Evolutionary conservation across 92 coral and sea anemone genomes (phyloP), one percentile per base, ranked within the genome.

Genomic region (Hydrozoanthus gracilis): DNA sequence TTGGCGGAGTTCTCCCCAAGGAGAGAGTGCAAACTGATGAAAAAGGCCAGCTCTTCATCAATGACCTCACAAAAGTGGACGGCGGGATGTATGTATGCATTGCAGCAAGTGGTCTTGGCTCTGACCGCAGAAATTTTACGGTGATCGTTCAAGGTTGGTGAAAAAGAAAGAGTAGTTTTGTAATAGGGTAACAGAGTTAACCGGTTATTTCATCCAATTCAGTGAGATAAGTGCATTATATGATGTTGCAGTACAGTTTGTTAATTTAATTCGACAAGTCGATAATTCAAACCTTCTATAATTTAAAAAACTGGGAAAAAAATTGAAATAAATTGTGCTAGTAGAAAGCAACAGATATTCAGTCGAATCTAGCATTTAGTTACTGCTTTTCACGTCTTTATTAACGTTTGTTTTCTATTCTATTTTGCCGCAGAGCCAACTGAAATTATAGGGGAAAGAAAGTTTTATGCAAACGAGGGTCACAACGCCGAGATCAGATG

Each of bases 391-490:
- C 39, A 27, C 39, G 39, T 27, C 39, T 58, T 58, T 7, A 58
- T 7, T 58, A 13, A 3, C 17, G 35, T 13, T 8, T 64, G 12
- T 51, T 71, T 45, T 17, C 16, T 78, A 11, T 50, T 78, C n/a
- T 44, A 4, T 78, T 10, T 8, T 13, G 20, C 49, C 4, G 11
- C 73, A 94, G 98, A 94, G 72, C 93, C 92, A 18, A 91, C 98
- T 18, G 67, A 50, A 83, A 92, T 92, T 44, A 82, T 86, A 64
- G 94, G 91, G 44, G 82, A 76, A 47, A 87, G 83, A 73, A 90
- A 82, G 73, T 95, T 91, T 61, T 96, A 95, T 82, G 98, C 92
- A 73, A 91, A 92, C 48, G 91, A 87, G 12, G 98, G 95, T 8
- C 82, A 88, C 65, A 71, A 88, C 7, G 99, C 97, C 12, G 56